These are phyloP conservation scores for Anas platyrhynchos DNA, from an alignment of 2,113 vertebrate genomes.

Conservation along the genomic window DNA sequence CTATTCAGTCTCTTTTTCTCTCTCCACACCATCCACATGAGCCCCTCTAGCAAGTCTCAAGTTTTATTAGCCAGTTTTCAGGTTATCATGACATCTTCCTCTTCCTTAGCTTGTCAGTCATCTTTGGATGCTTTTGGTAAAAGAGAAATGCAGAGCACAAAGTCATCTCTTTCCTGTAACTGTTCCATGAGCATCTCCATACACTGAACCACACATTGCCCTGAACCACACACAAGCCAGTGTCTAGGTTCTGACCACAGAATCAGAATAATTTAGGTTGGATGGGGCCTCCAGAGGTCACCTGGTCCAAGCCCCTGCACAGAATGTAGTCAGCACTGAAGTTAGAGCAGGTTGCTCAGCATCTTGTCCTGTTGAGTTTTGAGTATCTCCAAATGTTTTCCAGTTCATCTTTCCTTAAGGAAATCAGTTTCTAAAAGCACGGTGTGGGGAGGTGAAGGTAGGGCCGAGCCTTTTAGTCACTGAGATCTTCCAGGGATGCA, in stretches of 20 bases:
- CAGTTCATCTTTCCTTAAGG: not conserved
- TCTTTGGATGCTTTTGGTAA: not conserved
- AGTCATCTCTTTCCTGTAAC: not conserved
- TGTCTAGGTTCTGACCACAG: not conserved
- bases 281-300: not conserved
- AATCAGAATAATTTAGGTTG: not conserved
- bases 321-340: not conserved
- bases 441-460: not conserved
- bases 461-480: not conserved
- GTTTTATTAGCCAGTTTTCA: not conserved
- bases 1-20: not conserved
- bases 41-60: not conserved
- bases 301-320: not conserved
- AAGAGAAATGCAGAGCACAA: not conserved
- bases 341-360: not conserved
- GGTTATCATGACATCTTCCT: not conserved
- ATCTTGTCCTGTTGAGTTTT: not conserved
- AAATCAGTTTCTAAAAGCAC: not conserved
- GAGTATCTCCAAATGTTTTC: not conserved
- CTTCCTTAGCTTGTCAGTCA: not conserved
- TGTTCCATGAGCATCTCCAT: not conserved
- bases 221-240: not conserved
- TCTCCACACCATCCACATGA: not conserved
- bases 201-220: accelerated
- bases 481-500: not conserved